phyloP scores from a whole-genome alignment of 2,888 invertebrate species.

The Nineta flava region DNA sequence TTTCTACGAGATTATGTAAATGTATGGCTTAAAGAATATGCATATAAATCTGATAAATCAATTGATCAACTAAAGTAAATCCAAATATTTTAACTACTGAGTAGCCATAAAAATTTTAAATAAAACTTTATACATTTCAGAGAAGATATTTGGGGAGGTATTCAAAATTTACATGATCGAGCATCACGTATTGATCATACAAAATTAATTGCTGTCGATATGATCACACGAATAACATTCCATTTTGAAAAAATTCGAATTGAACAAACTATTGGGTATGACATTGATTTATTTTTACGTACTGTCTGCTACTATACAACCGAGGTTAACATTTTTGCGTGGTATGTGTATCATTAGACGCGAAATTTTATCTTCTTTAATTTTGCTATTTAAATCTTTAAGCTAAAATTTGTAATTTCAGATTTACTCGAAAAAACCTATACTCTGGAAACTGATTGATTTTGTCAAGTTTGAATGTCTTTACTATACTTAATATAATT shows the following conservation, averaged over 20 bases:
- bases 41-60: constrained; percentile 31
- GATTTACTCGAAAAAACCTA: too few species aligned
- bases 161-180: constrained; percentile 58
- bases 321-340: too few species aligned
- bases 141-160: constrained; percentile 69
- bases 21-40: constrained; percentile 50
- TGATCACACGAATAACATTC: constrained; percentile 62
- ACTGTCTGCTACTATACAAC: background rate
- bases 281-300: constrained; percentile 16
- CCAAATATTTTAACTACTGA: constrained; percentile 11
- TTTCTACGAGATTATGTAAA: constrained; percentile 63
- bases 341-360: background rate
- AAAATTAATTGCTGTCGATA: constrained; percentile 65
- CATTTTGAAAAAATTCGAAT: constrained; percentile 77
- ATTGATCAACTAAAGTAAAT: constrained; percentile 32
- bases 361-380: constrained; percentile 12
- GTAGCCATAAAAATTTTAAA: constrained; percentile 11
- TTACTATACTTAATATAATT: too few species aligned
- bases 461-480: too few species aligned
- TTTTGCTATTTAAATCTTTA: too few species aligned
- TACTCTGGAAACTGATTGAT: too few species aligned
- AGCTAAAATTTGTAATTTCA: too few species aligned
- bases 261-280: constrained; percentile 59
- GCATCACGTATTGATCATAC: constrained; percentile 63
- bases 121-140: constrained; percentile 30